A percentile compares a stretch with the other conserved stretches of the same genome.
These are phyloP conservation scores for Monomorium pharaonis DNA, from an alignment of 1,140 invertebrate species.

Conservation along the genomic window DNA sequence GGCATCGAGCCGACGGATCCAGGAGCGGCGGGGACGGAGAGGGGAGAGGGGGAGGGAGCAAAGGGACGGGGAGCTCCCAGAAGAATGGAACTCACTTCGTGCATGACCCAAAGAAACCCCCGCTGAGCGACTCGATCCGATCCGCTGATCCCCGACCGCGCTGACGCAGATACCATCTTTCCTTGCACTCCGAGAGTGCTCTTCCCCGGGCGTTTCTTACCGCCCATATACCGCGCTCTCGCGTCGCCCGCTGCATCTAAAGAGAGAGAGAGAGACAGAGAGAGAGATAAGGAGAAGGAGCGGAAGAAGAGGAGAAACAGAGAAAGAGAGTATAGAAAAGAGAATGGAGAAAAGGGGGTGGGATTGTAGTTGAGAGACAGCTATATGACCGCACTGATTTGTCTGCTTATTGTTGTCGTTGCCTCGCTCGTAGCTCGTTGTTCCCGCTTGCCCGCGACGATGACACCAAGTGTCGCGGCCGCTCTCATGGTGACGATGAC, in stretches of 20 bases:
- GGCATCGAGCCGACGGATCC: not conserved
- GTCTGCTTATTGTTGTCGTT: slow-evolving; percentile 74
- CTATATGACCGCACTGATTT: slow-evolving; percentile 76
- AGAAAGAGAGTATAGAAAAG: not conserved
- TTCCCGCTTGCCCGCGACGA: slow-evolving; percentile 61
- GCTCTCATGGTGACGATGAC: not conserved
- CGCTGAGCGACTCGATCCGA: slow-evolving; percentile 81
- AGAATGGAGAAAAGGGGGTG: slow-evolving; percentile 47
- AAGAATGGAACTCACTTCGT: slow-evolving; percentile 82
- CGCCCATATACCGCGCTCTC: slow-evolving; percentile 71
- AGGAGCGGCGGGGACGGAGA: slow-evolving; percentile 49
- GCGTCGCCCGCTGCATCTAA: slow-evolving; percentile 4
- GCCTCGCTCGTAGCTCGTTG: slow-evolving; percentile 55
- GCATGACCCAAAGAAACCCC: slow-evolving; percentile 82
- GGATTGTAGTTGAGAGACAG: slow-evolving; percentile 68
- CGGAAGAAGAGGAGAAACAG: too few relatives aligned
- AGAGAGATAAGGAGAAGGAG: not conserved
- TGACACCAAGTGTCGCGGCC: slow-evolving; percentile 50
- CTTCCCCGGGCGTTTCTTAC: slow-evolving; percentile 71
- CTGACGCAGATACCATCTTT: slow-evolving; percentile 81
- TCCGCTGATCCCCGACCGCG: slow-evolving; percentile 82
- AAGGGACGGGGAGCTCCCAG: slow-evolving; percentile 54
- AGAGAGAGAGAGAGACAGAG: not conserved
- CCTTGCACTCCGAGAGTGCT: slow-evolving; percentile 77
- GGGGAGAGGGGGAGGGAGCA: slow-evolving; percentile 21